A percentile compares a stretch with the other conserved stretches of the same genome.
phyloP scores from a whole-genome alignment of 2,888 invertebrate species.

The Tortricodes alternella region DNA sequence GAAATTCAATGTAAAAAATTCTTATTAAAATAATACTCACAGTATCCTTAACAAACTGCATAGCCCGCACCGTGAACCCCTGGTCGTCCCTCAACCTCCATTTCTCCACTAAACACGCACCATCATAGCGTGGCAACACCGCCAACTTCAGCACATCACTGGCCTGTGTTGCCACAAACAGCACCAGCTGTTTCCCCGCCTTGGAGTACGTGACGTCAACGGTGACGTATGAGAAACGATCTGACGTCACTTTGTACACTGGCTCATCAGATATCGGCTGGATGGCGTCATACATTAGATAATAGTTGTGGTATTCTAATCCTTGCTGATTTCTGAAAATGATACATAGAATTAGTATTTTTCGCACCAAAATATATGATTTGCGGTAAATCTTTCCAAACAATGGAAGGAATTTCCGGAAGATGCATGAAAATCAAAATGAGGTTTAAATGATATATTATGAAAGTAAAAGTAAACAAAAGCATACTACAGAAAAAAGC shows the following conservation, averaged over 20 bases:
- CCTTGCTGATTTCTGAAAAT: conserved; percentile 69
- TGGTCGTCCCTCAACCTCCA: conserved; percentile 87
- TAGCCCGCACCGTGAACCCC: conserved; percentile 82
- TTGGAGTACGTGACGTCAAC: conserved; percentile 91
- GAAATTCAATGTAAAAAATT: neutral
- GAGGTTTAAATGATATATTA: too few species aligned
- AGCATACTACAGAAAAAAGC: too few species aligned
- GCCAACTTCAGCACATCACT: conserved; percentile 92
- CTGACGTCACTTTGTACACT: conserved; percentile 86
- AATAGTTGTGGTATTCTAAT: conserved; percentile 88
- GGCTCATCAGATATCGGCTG: conserved; percentile 88
- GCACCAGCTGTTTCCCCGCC: conserved; percentile 87
- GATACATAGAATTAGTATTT: too few species aligned
- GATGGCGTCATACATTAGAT: conserved; percentile 94
- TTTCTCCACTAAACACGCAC: conserved; percentile 92
- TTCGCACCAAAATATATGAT: too few species aligned
- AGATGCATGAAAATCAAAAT: too few species aligned
- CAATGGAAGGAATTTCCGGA: too few species aligned
- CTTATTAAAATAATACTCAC: conserved; percentile 62
- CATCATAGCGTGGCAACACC: conserved; percentile 85
- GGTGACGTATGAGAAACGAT: conserved; percentile 89
- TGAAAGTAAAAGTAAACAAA: too few species aligned
- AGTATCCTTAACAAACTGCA: conserved; percentile 91
- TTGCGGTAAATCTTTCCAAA: too few species aligned
- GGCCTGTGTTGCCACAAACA: conserved; percentile 90